Percentiles rank a stretch among this genome's conserved stretches.
These are phyloP conservation scores for Hylaea fasciaria DNA, from an alignment of 2,888 invertebrate genomes.

Conservation along the genomic window DNA sequence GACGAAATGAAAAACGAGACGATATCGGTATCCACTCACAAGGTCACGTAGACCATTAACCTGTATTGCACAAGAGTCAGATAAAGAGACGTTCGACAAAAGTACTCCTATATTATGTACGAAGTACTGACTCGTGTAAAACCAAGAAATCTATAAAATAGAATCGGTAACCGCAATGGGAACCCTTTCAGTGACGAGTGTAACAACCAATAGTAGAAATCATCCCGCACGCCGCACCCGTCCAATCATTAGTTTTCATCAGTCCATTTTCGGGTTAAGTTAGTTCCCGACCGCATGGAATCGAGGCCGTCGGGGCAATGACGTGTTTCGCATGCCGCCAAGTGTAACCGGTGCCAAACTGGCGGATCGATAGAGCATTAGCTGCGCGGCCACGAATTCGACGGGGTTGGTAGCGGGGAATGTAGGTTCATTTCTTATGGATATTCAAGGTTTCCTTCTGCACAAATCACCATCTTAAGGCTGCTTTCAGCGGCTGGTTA, in stretches of 20 bases:
- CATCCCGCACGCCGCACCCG: slow-evolving; percentile 2
- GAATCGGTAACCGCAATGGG: background rate
- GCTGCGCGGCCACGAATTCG: slow-evolving; percentile 51
- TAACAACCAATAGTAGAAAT: background rate
- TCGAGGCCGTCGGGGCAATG: slow-evolving; percentile 52
- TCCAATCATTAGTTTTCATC: background rate
- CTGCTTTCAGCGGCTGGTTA: too few species aligned
- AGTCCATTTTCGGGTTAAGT: slow-evolving; percentile 34
- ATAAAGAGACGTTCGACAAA: too few species aligned
- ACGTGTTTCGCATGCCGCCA: slow-evolving; percentile 70
- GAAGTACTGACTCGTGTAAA: too few species aligned
- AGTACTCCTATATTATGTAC: too few species aligned
- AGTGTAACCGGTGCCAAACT: slow-evolving; percentile 75
- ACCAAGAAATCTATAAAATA: too few species aligned
- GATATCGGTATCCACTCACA: too few species aligned
- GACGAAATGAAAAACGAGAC: too few species aligned
- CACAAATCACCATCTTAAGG: too few species aligned
- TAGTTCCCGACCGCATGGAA: slow-evolving; percentile 32
- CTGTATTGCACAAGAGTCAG: too few species aligned
- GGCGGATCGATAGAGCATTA: slow-evolving; percentile 73
- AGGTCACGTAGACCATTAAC: too few species aligned
- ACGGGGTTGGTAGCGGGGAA: slow-evolving; percentile 5
- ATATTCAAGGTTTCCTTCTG: too few species aligned
- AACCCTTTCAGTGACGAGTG: background rate
- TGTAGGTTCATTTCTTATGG: background rate